Evolutionary conservation across 37 sponge, comb jelly and placozoan genomes (phyloP).

Genomic region (Aphrocallistes beatrix): DNA sequence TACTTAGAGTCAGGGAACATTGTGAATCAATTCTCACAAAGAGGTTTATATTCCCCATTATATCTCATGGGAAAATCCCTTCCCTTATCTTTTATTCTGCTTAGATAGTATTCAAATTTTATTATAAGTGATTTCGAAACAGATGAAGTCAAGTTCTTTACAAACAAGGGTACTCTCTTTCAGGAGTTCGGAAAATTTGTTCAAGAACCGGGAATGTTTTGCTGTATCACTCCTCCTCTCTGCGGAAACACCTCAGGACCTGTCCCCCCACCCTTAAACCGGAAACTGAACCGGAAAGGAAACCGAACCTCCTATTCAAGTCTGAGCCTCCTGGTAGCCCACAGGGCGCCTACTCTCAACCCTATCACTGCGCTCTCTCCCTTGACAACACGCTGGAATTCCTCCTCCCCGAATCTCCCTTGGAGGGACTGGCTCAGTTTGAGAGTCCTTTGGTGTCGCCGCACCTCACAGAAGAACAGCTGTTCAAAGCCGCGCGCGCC

Average conservation of each 20-base stretch:
- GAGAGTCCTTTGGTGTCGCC: neutral
- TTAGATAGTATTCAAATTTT: too few relatives aligned
- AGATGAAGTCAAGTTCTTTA: too few relatives aligned
- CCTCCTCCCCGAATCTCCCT: neutral
- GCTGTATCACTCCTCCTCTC: conserved; percentile 82
- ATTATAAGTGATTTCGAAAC: too few relatives aligned
- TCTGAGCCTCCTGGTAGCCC: neutral
- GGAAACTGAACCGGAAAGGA: neutral
- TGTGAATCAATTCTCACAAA: too few relatives aligned
- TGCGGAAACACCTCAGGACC: conserved; percentile 80
- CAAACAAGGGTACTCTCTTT: too few relatives aligned
- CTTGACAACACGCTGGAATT: neutral
- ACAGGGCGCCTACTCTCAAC: neutral
- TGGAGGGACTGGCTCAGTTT: neutral
- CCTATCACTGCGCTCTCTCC: neutral
- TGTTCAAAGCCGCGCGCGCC: neutral
- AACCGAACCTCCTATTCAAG: neutral
- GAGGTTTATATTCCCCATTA: too few relatives aligned
- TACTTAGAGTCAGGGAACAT: too few relatives aligned
- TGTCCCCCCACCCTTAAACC: conserved; percentile 28
- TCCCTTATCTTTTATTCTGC: too few relatives aligned
- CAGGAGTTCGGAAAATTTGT: too few relatives aligned
- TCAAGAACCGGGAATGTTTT: too few relatives aligned
- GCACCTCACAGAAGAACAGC: neutral
- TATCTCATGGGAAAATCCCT: too few relatives aligned